These are phyloP conservation scores for Ornithoptera priamus DNA, from an alignment of 2,888 invertebrate genomes.

Conservation along the genomic window DNA sequence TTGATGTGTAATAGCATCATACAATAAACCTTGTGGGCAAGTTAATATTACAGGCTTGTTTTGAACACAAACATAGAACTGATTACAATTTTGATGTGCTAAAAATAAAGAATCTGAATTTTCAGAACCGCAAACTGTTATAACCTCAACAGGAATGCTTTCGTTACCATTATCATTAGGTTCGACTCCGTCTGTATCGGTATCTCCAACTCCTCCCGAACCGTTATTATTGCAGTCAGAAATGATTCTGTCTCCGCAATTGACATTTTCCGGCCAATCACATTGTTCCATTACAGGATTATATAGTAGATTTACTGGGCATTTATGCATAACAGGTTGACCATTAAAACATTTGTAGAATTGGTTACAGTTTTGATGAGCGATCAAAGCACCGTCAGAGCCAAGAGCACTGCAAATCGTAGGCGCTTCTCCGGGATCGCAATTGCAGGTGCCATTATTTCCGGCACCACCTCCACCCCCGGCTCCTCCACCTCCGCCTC, in stretches of 20 bases:
- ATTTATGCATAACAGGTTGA: slow-evolving; percentile 35
- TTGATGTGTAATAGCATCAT: slow-evolving; percentile 38
- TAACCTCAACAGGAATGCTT: slow-evolving; percentile 36
- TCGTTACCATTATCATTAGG: slow-evolving; percentile 32
- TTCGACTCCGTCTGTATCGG: neutral
- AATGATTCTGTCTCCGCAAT: slow-evolving; percentile 40
- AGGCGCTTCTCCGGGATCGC: slow-evolving; percentile 39
- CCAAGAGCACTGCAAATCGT: slow-evolving; percentile 24
- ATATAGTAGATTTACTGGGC: slow-evolving; percentile 38
- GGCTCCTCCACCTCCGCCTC: slow-evolving; percentile 15
- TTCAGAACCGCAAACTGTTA: slow-evolving; percentile 37
- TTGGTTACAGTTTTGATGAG: slow-evolving; percentile 35
- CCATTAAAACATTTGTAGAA: slow-evolving; percentile 44
- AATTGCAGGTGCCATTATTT: slow-evolving; percentile 33
- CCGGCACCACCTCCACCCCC: slow-evolving; percentile 22
- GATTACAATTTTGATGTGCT: slow-evolving; percentile 48
- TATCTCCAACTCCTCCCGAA: slow-evolving; percentile 18
- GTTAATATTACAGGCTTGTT: slow-evolving; percentile 40
- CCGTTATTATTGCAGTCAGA: slow-evolving; percentile 27
- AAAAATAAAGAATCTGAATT: slow-evolving; percentile 44
- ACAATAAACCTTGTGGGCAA: slow-evolving; percentile 43
- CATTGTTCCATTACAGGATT: slow-evolving; percentile 40
- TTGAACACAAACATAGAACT: slow-evolving; percentile 47
- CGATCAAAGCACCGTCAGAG: slow-evolving; percentile 28
- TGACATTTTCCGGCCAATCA: slow-evolving; percentile 44